A percentile compares a stretch with the other conserved stretches of the same genome.
Evolutionary conservation across 2,888 invertebrate genomes (phyloP).

Genomic region (Xanthia icteritia): DNA sequence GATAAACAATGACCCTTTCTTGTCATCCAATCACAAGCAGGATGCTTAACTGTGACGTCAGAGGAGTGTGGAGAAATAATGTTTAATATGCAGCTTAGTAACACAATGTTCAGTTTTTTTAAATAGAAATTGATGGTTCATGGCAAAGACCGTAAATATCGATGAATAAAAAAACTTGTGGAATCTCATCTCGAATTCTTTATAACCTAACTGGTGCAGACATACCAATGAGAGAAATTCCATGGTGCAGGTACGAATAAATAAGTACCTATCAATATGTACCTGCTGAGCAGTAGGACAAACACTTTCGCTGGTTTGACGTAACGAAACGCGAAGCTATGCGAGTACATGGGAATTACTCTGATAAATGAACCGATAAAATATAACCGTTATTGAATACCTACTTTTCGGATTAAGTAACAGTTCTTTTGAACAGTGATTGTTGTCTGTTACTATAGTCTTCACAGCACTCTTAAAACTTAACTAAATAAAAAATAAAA

Average conservation of each 20-base stretch:
- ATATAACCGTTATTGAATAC: slow-evolving; percentile 25
- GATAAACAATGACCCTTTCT: no score
- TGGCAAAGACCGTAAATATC: not conserved
- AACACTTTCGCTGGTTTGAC: slow-evolving; percentile 63
- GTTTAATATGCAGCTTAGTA: no score
- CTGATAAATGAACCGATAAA: slow-evolving; percentile 16
- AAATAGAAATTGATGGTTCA: no score
- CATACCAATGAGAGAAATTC: slow-evolving; percentile 59
- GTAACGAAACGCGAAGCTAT: slow-evolving; percentile 59
- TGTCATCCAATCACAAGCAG: no score
- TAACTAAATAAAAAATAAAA: not conserved
- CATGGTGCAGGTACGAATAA: slow-evolving; percentile 37
- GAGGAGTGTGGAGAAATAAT: no score
- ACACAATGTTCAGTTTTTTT: no score
- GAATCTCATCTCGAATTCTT: slow-evolving; percentile 2
- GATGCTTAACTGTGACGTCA: no score
- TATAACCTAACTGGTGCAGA: not conserved
- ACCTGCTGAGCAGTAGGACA: slow-evolving; percentile 43
- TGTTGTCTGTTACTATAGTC: not conserved
- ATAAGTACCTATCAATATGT: slow-evolving; percentile 49
- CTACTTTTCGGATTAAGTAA: slow-evolving; percentile 4
- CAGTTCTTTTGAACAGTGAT: not conserved
- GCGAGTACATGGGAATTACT: slow-evolving; percentile 24
- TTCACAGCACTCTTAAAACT: not conserved
- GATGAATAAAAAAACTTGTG: not conserved